Evolutionary conservation across 1,140 invertebrate genomes (phyloP), one percentile per base, ranked within the genome.

Genomic region (Steinernema feltiae): DNA sequence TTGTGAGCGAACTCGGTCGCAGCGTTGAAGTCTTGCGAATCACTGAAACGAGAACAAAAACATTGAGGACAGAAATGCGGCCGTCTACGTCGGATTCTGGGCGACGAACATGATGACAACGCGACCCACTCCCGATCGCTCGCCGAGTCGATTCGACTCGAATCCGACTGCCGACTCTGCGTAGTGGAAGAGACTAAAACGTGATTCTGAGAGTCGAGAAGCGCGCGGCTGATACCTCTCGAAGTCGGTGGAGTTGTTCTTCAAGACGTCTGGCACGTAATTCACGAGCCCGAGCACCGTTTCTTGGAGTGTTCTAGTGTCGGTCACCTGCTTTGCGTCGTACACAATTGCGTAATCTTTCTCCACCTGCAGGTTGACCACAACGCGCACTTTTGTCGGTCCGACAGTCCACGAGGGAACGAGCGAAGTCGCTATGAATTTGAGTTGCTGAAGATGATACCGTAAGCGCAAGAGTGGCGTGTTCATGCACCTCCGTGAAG

Each of bases 261-360:
- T 21, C 17, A 77, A 48, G 7, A 80, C 79, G 48, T 80, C 75
- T 1, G 77, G 77, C 53, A 79, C 75, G 53, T 80, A 69, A 3
- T 77, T 48, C 32, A 70, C 69, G 21, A 80, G 53, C 1, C 27
- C 70, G 15, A 72, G 53, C 29, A 80, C 71, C 32, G 76, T 74
- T 18, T 72, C 24, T 18, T 63, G 32, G 2, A 80, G 32, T 27
- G 71, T 76, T 0, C n/a, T 30, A 24, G 74, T 79, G 27, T 30
- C 74, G 1, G 77, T 72, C 3, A 77, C 17, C 18, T 73, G 46
- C 21, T 24, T 63, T 18, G 74, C 46, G 31, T 46, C 41, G 35
- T 48, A 80, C n/a, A 80, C 53, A 21, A 80, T 70, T 2, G 79
- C 79, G 53, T 76, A 80, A 35, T 80, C 79, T 30, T 53, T 69